Percentiles rank a stretch among this genome's conserved stretches.
Evolutionary conservation across 2,113 vertebrate genomes (phyloP).

Genomic region (Periophthalmodon schlosseri): DNA sequence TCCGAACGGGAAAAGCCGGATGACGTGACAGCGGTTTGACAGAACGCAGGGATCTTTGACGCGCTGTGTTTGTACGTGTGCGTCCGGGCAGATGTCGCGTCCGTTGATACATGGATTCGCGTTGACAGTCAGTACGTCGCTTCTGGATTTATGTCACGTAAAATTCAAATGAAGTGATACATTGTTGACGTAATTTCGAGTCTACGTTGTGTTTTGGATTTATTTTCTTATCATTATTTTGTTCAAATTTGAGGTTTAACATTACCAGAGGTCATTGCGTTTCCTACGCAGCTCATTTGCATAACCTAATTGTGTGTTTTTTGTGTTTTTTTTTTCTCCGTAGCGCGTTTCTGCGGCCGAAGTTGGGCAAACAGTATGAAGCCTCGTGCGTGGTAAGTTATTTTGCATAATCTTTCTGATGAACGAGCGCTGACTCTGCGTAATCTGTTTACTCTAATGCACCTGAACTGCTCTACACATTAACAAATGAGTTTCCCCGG

Average conservation of each 20-base stretch:
- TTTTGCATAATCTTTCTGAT: constrained; percentile 44
- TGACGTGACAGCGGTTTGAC: constrained; percentile 19
- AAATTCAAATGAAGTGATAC: no score
- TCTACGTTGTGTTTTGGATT: neutral
- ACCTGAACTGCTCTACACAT: constrained; percentile 61
- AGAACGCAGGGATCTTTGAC: neutral
- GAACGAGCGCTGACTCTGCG: constrained; percentile 24
- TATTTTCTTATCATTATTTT: no score
- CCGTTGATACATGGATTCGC: neutral
- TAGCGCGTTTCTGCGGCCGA: constrained; percentile 97
- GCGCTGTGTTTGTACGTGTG: neutral
- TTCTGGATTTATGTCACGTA: constrained; percentile 40
- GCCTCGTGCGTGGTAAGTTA: constrained; percentile 97
- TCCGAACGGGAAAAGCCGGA: neutral
- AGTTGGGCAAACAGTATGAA: constrained; percentile 98
- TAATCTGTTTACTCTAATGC: constrained; percentile 62
- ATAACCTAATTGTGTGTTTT: neutral
- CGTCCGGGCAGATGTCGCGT: constrained; percentile 3
- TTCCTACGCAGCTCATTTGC: neutral
- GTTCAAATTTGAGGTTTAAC: neutral
- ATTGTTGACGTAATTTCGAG: no score
- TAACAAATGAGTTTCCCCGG: constrained; percentile 54
- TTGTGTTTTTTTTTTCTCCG: constrained; percentile 49
- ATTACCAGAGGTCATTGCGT: neutral
- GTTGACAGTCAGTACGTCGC: neutral